These are phyloP conservation scores for Notodonta dromedarius DNA, from an alignment of 2,888 invertebrate genomes.

Conservation along the genomic window DNA sequence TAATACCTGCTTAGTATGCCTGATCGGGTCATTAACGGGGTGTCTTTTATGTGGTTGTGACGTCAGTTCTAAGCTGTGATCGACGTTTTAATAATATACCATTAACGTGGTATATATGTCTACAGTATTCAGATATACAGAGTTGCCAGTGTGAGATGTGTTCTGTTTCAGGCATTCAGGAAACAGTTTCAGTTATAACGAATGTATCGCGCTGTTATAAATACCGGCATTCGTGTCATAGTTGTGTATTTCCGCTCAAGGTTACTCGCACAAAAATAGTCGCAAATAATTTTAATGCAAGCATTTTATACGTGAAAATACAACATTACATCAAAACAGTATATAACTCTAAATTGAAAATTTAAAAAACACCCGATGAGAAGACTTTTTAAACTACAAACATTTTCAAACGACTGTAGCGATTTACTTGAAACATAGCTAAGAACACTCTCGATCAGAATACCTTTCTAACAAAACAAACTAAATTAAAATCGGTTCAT, in stretches of 20 bases:
- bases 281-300: slow-evolving; percentile 3
- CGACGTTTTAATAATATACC: not conserved
- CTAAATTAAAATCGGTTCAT: too few relatives aligned
- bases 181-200: not conserved
- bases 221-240: slow-evolving; percentile 2
- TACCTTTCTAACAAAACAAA: too few relatives aligned
- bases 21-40: slow-evolving; percentile 4
- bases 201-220: slow-evolving; percentile 2
- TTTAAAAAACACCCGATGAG: too few relatives aligned
- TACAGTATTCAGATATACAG: too few relatives aligned
- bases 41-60: not conserved
- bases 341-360: too few relatives aligned
- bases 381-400: too few relatives aligned
- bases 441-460: too few relatives aligned
- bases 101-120: too few relatives aligned
- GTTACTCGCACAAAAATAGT: slow-evolving; percentile 1
- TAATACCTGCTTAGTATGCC: slow-evolving; percentile 5
- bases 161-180: not conserved
- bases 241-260: slow-evolving; percentile 6
- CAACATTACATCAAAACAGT: not conserved
- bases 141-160: not conserved
- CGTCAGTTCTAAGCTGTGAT: not conserved
- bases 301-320: not conserved
- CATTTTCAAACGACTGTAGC: too few relatives aligned
- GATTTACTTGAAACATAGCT: too few relatives aligned